Base-by-base conservation (phyloP, 2,888 invertebrate genomes). In the Cylindroiulus punctatus region DNA sequence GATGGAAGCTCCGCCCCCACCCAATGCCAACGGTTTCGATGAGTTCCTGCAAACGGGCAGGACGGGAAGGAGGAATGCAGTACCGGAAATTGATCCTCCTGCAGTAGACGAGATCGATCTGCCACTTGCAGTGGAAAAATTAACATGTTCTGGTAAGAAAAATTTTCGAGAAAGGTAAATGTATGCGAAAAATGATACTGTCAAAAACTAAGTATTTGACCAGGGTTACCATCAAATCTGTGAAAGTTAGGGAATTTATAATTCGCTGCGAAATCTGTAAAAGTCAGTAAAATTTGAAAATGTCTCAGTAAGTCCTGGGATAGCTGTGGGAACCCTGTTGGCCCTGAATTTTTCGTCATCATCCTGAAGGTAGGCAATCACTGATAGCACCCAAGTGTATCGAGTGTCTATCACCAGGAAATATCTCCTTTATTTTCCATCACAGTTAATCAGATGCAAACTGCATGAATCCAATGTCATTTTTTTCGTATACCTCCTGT, bases 21-120 rank as follows among this genome's bases (percentile, higher is more conserved):
- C 90, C 93, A 89, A 88, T 84, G 89, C 89, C 26, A 89, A 89
- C 83, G 89, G 89, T 87, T 88, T 94, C 85, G 93, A 94, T 90
- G 96, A 96, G 90, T 97, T 97, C 91, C 93, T 96, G 87, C 94
- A 95, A 89, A 95, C 96, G 0, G 96, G 96, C 4, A 93, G 97
- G 88, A 96, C 96, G 47, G 97, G 97, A 26, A 93, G 97, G 86
- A 92, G 97, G 88, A 97, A 97, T 92, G 97, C 97, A 84, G 92
- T 97, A 92, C 95, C 96, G 0, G 95, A 97, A 90, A 96, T 97
- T 89, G 92, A 94, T 89, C 94, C 95, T 85, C 94, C 82, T 10
- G 40, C 82, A n/a, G 40, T 40, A 36, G 36, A 40, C 5, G 40
- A 82, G 4, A 8, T 40, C 19, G 95, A 96, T 90, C 92, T 97